These are phyloP conservation scores for Ecliptopera silaceata DNA, from an alignment of 2,888 invertebrate genomes.

Conservation along the genomic window DNA sequence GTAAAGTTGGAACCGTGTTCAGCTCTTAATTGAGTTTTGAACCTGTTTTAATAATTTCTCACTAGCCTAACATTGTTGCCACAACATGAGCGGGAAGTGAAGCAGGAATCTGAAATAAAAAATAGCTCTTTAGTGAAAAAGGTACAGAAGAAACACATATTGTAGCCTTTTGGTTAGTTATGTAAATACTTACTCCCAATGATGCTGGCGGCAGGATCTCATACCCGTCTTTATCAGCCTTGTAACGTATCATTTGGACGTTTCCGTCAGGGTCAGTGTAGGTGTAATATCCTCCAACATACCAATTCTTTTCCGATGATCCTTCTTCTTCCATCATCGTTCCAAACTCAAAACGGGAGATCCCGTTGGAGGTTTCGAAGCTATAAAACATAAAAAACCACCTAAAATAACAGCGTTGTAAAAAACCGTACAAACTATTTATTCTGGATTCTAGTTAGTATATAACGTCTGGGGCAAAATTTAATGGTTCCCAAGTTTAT, in stretches of 20 bases:
- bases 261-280: conserved; percentile 33
- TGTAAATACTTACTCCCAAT: conserved; percentile 18
- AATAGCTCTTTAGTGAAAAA: neutral
- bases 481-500: too few relatives aligned
- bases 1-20: too few relatives aligned
- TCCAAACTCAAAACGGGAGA: conserved; percentile 31
- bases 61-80: conserved; percentile 16
- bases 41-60: neutral
- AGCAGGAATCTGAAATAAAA: conserved; percentile 9
- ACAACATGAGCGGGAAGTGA: conserved; percentile 15
- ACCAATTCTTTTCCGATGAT: conserved; percentile 19
- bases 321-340: conserved; percentile 26
- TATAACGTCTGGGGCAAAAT: too few relatives aligned
- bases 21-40: neutral
- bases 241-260: conserved; percentile 29
- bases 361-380: conserved; percentile 30
- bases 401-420: too few relatives aligned
- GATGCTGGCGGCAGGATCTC: conserved; percentile 18
- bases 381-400: conserved; percentile 23
- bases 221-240: conserved; percentile 39
- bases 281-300: conserved; percentile 33
- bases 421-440: too few relatives aligned
- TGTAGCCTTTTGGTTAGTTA: too few relatives aligned
- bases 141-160: too few relatives aligned
- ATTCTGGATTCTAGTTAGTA: too few relatives aligned